These are phyloP conservation scores for Carassius auratus DNA, from an alignment of 2,113 vertebrate species.

Conservation along the genomic window DNA sequence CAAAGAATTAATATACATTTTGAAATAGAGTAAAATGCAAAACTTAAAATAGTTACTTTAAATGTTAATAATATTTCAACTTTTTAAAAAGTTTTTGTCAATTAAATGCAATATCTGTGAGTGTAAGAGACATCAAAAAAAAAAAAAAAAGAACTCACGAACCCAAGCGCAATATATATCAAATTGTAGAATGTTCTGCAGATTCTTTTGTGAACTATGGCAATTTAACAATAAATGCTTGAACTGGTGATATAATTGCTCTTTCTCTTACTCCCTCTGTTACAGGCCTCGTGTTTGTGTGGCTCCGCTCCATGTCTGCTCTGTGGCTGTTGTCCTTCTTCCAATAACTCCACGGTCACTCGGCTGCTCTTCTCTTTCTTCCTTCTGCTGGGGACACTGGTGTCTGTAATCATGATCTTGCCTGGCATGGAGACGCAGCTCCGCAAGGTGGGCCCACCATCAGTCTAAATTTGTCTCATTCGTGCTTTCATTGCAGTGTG, in stretches of 20 bases:
- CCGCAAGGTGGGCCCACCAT: conserved; percentile 79
- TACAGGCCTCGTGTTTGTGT: conserved; percentile 92
- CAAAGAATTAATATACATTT: not conserved
- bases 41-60: not conserved
- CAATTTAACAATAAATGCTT: not conserved
- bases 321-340: conserved; percentile 90
- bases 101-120: too few species aligned
- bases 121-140: too few species aligned
- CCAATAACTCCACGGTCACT: conserved; percentile 89
- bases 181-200: too few species aligned
- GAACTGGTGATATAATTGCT: not conserved
- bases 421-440: conserved; percentile 90
- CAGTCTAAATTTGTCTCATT: not conserved
- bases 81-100: too few species aligned
- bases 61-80: not conserved
- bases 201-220: not conserved
- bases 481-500: not conserved
- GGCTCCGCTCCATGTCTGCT: conserved; percentile 92
- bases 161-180: not conserved
- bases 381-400: conserved; percentile 88
- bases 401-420: conserved; percentile 92
- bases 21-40: not conserved
- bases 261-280: not conserved
- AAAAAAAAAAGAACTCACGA: not conserved
- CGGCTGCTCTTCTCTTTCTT: conserved; percentile 92